Evolutionary conservation across 2,888 invertebrate species (phyloP).

Genomic region (Rosalia funebris): DNA sequence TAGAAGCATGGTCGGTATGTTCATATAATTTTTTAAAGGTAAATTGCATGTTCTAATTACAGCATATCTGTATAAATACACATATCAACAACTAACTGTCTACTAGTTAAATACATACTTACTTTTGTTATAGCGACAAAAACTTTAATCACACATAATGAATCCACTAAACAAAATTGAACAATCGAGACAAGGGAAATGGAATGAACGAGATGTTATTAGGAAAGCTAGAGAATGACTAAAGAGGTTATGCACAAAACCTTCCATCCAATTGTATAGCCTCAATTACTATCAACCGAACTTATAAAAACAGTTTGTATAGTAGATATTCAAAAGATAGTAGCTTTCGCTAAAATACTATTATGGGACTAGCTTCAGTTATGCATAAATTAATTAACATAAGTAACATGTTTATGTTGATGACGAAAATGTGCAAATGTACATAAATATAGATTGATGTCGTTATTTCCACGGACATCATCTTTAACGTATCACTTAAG

Average conservation of each 20-base stretch:
- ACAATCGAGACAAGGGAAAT: background rate
- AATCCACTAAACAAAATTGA: background rate
- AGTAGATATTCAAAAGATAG: background rate
- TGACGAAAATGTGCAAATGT: background rate
- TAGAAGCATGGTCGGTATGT: conserved; percentile 9
- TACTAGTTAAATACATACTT: conserved; percentile 3
- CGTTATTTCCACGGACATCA: too few species aligned
- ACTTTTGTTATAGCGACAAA: background rate
- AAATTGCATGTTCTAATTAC: conserved; percentile 11
- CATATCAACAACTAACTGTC: background rate
- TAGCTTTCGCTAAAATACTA: background rate
- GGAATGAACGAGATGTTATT: conserved; percentile 13
- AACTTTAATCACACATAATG: background rate
- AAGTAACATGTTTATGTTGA: background rate
- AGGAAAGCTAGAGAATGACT: conserved; percentile 18
- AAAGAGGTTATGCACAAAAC: conserved; percentile 25
- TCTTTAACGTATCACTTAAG: too few species aligned
- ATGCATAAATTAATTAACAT: background rate
- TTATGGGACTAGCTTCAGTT: background rate
- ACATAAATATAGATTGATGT: background rate
- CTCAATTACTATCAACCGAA: background rate
- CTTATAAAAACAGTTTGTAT: background rate
- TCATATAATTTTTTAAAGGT: background rate
- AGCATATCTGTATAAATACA: too few species aligned
- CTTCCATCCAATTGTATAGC: conserved; percentile 11